Base-by-base conservation (phyloP, 2,797 vertebrate species). In the Manis crassicaudata region DNA sequence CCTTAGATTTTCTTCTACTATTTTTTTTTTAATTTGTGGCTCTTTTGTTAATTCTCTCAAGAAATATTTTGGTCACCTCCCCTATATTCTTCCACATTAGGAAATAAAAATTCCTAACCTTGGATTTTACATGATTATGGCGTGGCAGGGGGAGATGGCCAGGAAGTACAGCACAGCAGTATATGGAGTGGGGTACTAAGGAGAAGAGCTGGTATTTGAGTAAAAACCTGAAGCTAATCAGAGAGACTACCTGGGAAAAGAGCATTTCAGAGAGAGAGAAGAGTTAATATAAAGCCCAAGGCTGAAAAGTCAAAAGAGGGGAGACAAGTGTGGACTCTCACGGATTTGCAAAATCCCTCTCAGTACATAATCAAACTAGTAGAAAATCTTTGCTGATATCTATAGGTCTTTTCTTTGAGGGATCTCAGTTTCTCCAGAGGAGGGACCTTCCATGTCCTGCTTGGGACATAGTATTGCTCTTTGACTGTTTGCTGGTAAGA, bases 1-100 rank as follows among this genome's bases (percentile, higher is more conserved):
- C 58, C 32, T 87, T 83, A 16, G 40, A 60, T 88, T 93, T 65
- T 46, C 43, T 86, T 87, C 90, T 62, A 10, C 25, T 77, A 40
- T 40, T 27, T 76, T 88, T 81, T 88, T 62, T 12, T 58, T 73
- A 54, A 67, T 12, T 40, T 67, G 5, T 63, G 54, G 20, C 50
- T 56, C 3, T 76, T 54, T 85, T 56, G 43, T 75, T 56, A 16
- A 29, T 52, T 70, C 67, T 52, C 82, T 85, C 11, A n/a, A 67
- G 35, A 54, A 89, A 32, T 52, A 17, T 58, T 27, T 52, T 32
- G 12, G 9, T 90, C 58, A 83, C 46, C 14, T 70, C 11, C n/a
- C 20, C 0, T 37, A 16, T 29, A 29, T 62, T 50, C 20, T 37
- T 21, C 32, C 84, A 11, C 29, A 27, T 2, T 37, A 65, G 54